Conservation (phyloP, 2,113 vertebrate species). For the Haliaeetus leucogaster region DNA sequence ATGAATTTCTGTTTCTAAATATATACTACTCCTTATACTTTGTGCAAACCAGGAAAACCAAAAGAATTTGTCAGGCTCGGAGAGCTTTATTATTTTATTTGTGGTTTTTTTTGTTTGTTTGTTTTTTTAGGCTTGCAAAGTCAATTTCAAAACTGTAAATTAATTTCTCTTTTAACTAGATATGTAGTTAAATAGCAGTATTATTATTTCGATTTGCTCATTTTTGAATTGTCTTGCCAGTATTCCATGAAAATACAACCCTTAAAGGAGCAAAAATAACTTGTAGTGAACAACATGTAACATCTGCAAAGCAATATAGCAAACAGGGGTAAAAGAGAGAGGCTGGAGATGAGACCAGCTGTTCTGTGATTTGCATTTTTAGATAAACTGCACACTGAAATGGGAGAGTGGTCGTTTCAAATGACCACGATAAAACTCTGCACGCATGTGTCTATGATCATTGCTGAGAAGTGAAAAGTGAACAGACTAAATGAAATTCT, state of each 20-base stretch:
- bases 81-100: not conserved
- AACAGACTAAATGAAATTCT: not conserved
- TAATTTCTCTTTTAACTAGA: conserved; percentile 19
- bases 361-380: not conserved
- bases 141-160: not conserved
- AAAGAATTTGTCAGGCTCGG: not conserved
- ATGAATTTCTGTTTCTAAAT: not conserved
- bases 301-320: not conserved
- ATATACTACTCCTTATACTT: not conserved
- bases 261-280: not conserved
- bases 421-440: not conserved
- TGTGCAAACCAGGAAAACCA: not conserved
- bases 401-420: not conserved
- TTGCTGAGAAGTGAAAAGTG: not conserved
- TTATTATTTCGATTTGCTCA: conserved; percentile 10
- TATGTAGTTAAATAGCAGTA: not conserved
- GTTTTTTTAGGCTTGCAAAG: not conserved
- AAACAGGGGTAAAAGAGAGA: not conserved
- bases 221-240: not conserved
- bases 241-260: not conserved
- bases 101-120: not conserved
- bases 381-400: not conserved
- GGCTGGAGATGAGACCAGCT: not conserved
- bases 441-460: rapidly evolving
- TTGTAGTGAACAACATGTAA: not conserved